Evolutionary conservation across 2,113 vertebrate genomes (phyloP).

Genomic region (Chloropsis hardwickii): DNA sequence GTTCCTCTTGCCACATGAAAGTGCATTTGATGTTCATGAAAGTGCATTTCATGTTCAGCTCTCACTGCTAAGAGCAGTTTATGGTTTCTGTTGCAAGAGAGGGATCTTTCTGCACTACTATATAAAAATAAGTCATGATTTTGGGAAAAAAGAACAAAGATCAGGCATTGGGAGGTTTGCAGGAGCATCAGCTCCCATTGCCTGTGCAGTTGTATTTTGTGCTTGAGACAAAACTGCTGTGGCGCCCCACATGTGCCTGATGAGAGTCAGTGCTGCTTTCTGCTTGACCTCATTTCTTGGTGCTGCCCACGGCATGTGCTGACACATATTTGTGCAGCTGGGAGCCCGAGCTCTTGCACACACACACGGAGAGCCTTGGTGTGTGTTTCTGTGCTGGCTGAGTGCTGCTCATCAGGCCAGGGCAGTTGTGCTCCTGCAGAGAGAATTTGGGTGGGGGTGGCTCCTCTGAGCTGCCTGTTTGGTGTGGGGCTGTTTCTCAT

Average conservation of each 20-base stretch:
- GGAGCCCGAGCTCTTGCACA: neutral
- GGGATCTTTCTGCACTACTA: neutral
- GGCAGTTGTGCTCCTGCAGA: accelerated
- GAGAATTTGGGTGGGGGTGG: accelerated
- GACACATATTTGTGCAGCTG: neutral
- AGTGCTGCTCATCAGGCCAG: neutral
- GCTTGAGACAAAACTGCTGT: neutral
- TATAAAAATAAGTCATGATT: neutral
- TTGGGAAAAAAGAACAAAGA: neutral
- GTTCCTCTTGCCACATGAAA: neutral
- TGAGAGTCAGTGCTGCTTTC: neutral
- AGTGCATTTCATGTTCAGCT: neutral
- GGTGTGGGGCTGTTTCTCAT: neutral
- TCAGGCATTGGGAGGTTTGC: neutral
- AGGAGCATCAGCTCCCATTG: neutral
- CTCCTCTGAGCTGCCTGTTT: neutral
- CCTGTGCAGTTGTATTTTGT: neutral
- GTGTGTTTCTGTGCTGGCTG: neutral
- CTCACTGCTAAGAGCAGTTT: neutral
- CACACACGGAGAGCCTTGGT: neutral
- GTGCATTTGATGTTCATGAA: neutral
- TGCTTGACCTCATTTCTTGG: neutral
- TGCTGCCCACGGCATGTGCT: neutral
- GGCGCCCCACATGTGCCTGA: neutral
- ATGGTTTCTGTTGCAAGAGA: neutral